A percentile compares a stretch with the other conserved stretches of the same genome.
Evolutionary conservation across 1,140 invertebrate species (phyloP).

Genomic region (Kradibia gibbosae): DNA sequence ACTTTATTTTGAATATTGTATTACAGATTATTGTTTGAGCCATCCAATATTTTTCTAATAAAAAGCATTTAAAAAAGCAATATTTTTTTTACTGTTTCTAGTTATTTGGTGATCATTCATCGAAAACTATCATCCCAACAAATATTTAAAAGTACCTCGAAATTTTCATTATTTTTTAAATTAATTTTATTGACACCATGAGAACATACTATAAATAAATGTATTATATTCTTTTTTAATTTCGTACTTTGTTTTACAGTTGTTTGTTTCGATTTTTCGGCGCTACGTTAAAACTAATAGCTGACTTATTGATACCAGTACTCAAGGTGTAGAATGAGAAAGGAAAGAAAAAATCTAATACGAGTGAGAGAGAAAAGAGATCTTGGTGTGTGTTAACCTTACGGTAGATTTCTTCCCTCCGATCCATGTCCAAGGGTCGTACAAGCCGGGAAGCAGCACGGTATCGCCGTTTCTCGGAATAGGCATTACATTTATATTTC

Average conservation of each 20-base stretch:
- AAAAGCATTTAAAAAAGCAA: conserved; percentile 34
- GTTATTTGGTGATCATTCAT: background rate
- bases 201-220: conserved; percentile 14
- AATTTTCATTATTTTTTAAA: conserved; percentile 21
- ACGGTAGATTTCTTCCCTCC: conserved; percentile 14
- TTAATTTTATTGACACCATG: background rate
- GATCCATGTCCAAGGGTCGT: conserved; percentile 28
- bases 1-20: conserved; percentile 34
- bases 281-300: conserved; percentile 42
- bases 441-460: conserved; percentile 6
- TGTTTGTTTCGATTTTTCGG: conserved; percentile 37
- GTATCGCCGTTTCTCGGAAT: conserved; percentile 14
- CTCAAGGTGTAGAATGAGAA: conserved; percentile 15
- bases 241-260: conserved; percentile 46
- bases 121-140: background rate
- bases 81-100: conserved; percentile 22
- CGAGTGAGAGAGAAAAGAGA: conserved; percentile 33
- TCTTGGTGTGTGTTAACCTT: conserved; percentile 36
- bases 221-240: conserved; percentile 41
- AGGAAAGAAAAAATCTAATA: conserved; percentile 8
- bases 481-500: background rate
- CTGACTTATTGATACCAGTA: conserved; percentile 24
- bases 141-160: conserved; percentile 31
- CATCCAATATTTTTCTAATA: conserved; percentile 49
- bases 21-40: background rate